Evolutionary conservation across 2,797 vertebrate genomes (phyloP).

Genomic region (Otolemur crassicaudatus): DNA sequence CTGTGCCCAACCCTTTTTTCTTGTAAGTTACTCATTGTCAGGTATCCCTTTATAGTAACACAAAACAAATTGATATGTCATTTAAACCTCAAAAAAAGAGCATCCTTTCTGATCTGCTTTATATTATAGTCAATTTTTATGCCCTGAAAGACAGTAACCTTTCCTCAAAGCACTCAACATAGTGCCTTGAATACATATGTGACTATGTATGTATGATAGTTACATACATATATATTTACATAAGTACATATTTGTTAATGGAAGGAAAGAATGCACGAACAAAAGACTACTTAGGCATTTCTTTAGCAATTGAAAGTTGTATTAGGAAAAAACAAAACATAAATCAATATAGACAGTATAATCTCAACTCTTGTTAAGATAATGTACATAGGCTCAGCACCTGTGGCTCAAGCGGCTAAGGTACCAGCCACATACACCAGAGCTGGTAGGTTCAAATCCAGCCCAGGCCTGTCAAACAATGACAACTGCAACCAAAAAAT

Average conservation of each 20-base stretch:
- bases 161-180: conserved; percentile 1
- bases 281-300: background rate
- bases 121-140: background rate
- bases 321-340: conserved; percentile 14
- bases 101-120: conserved; percentile 12
- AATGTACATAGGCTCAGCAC: background rate
- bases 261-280: conserved; percentile 1
- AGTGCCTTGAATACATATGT: background rate
- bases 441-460: too few species aligned
- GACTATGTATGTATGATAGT: background rate
- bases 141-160: conserved; percentile 39
- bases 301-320: conserved; percentile 38
- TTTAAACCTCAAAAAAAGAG: conserved; percentile 18
- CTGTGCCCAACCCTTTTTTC: too few species aligned
- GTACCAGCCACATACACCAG: too few species aligned
- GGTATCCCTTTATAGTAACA: background rate
- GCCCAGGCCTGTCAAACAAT: too few species aligned
- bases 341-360: background rate
- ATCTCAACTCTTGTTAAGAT: conserved; percentile 47
- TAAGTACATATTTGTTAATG: conserved; percentile 9
- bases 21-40: background rate
- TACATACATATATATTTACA: background rate
- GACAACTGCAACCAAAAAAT: too few species aligned
- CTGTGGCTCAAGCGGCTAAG: too few species aligned
- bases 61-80: background rate